phyloP scores from a whole-genome alignment of 2,797 vertebrate genomes.

The Malacoraja senta region DNA sequence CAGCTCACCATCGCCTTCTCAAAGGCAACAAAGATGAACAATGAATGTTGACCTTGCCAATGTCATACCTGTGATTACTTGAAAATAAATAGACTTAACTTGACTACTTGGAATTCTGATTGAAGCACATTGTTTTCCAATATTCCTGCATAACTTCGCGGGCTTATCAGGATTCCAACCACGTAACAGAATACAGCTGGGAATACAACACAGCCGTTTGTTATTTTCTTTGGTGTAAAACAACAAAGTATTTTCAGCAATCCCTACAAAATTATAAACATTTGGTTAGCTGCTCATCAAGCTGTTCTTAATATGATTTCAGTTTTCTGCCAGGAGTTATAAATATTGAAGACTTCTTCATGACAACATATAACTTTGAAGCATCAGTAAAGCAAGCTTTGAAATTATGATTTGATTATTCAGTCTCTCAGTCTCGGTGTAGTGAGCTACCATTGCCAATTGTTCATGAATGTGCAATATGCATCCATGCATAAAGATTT shows the following conservation, averaged over 20 bases:
- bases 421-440: neutral
- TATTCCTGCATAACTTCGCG: neutral
- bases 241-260: neutral
- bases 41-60: neutral
- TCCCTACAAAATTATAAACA: neutral
- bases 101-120: neutral
- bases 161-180: no score
- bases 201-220: neutral
- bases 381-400: neutral
- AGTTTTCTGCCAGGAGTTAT: neutral
- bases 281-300: neutral
- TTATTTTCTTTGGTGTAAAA: neutral
- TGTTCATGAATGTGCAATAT: neutral
- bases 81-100: neutral
- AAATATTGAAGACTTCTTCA: neutral
- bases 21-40: neutral
- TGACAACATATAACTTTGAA: neutral
- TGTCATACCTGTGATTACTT: neutral
- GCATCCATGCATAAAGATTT: neutral
- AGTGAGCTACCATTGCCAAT: neutral
- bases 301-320: neutral
- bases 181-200: neutral
- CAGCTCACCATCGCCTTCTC: neutral
- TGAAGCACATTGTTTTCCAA: neutral
- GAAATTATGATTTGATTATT: neutral